Evolutionary conservation across 2,888 invertebrate genomes (phyloP).

Genomic region (Eristalinus aeneus): DNA sequence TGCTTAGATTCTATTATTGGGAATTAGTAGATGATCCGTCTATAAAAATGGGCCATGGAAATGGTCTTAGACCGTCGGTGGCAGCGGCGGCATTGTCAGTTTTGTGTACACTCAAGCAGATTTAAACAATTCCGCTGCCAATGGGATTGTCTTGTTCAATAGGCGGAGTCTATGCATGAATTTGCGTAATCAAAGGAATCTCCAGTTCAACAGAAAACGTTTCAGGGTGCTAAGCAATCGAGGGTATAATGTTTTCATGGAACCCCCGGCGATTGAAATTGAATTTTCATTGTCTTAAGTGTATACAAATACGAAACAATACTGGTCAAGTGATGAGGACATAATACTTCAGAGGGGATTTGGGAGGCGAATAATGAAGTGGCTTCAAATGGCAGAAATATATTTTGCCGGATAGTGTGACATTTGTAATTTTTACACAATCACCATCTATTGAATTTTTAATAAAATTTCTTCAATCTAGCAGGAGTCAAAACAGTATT

Average conservation of each 20-base stretch:
- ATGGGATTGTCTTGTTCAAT: neutral
- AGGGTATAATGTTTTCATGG: neutral
- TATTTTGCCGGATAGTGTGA: no score
- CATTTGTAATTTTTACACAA: no score
- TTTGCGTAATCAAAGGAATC: neutral
- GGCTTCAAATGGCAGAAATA: no score
- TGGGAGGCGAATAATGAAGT: no score
- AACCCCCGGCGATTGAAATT: neutral
- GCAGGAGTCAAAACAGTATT: no score
- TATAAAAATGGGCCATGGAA: conserved; percentile 13
- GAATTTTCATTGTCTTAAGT: no score
- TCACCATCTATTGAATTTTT: no score
- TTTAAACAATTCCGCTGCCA: neutral
- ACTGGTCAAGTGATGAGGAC: no score
- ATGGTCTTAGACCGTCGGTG: neutral
- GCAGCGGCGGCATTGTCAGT: neutral
- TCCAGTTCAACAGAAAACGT: neutral
- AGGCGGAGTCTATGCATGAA: neutral
- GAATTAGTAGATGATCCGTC: conserved; percentile 24
- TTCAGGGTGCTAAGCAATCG: neutral
- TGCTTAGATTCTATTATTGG: conserved; percentile 51
- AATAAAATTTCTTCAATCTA: no score
- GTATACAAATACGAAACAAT: no score
- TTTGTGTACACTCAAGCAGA: neutral
- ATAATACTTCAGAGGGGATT: no score